Percentiles rank a stretch among this genome's conserved stretches.
Conservation (phyloP, 1,140 invertebrate species). For the Manduca sexta region DNA sequence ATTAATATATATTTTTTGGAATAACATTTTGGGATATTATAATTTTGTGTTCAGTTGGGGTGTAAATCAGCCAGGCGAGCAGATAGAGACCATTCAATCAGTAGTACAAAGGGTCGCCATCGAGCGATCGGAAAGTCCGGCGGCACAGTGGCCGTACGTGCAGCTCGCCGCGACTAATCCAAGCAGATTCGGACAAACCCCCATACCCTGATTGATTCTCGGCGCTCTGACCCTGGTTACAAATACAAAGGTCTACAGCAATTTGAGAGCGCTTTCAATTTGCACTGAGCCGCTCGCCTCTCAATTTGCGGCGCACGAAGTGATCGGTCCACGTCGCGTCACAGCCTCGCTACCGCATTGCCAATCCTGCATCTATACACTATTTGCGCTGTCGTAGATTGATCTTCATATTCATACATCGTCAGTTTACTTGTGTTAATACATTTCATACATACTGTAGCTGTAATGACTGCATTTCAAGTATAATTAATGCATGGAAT, state of each 20-base stretch:
- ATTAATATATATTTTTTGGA: neutral
- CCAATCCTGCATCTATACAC: neutral
- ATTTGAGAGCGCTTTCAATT: slow-evolving; percentile 60
- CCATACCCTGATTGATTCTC: slow-evolving; percentile 67
- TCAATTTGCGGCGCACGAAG: slow-evolving; percentile 34
- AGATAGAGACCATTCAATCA: slow-evolving; percentile 16
- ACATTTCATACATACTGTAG: too few species aligned
- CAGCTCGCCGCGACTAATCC: slow-evolving; percentile 53
- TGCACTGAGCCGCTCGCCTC: slow-evolving; percentile 40
- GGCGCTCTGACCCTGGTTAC: slow-evolving; percentile 44
- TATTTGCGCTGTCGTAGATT: neutral
- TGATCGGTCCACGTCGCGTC: slow-evolving; percentile 4
- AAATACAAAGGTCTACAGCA: slow-evolving; percentile 55
- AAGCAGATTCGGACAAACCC: slow-evolving; percentile 52
- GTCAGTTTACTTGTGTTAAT: too few species aligned
- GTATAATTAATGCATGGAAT: too few species aligned
- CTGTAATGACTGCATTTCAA: too few species aligned
- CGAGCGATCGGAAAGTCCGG: slow-evolving; percentile 35
- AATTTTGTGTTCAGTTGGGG: too few species aligned
- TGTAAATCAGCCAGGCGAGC: too few species aligned
- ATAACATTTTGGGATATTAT: neutral
- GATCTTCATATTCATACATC: neutral
- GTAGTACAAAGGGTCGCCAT: slow-evolving; percentile 31
- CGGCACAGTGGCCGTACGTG: slow-evolving; percentile 15
- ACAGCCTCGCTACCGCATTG: neutral